Percentiles rank a stretch among this genome's conserved stretches.
Conservation (phyloP, 1,140 invertebrate genomes). For the Cyclargus thomasi region DNA sequence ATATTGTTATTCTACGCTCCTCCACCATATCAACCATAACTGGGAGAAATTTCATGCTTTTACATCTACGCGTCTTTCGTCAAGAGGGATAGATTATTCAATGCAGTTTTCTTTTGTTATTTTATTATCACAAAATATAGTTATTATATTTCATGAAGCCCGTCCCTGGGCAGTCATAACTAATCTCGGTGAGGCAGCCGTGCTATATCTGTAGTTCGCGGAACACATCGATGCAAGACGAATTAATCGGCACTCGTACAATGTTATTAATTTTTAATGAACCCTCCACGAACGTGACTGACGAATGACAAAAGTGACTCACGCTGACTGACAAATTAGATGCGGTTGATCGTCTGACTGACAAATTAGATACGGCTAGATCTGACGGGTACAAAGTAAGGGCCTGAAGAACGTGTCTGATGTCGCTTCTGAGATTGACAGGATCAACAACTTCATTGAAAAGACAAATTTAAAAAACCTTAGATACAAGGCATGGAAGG, state of each 20-base stretch:
- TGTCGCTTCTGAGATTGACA: too few species aligned
- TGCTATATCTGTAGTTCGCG: conserved; percentile 32
- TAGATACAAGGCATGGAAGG: too few species aligned
- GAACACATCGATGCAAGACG: conserved; percentile 42
- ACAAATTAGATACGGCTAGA: not conserved
- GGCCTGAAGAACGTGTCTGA: too few species aligned
- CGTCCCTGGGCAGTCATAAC: conserved; percentile 36
- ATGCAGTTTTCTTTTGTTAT: too few species aligned
- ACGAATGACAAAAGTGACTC: not conserved
- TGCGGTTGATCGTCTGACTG: not conserved
- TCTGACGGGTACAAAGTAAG: too few species aligned
- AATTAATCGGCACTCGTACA: conserved; percentile 35
- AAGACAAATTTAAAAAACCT: too few species aligned
- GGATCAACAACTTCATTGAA: too few species aligned
- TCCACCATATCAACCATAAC: too few species aligned
- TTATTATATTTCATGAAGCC: conserved; percentile 23
- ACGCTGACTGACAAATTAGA: not conserved
- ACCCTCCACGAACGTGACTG: not conserved
- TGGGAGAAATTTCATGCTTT: too few species aligned
- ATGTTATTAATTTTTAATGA: conserved; percentile 16
- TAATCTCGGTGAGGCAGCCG: conserved; percentile 41
- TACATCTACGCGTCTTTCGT: too few species aligned
- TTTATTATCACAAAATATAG: not conserved
- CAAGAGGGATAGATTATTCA: too few species aligned
- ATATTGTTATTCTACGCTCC: too few species aligned